Evolutionary conservation across 2,888 invertebrate genomes (phyloP).

Genomic region (Drosophila histrio): DNA sequence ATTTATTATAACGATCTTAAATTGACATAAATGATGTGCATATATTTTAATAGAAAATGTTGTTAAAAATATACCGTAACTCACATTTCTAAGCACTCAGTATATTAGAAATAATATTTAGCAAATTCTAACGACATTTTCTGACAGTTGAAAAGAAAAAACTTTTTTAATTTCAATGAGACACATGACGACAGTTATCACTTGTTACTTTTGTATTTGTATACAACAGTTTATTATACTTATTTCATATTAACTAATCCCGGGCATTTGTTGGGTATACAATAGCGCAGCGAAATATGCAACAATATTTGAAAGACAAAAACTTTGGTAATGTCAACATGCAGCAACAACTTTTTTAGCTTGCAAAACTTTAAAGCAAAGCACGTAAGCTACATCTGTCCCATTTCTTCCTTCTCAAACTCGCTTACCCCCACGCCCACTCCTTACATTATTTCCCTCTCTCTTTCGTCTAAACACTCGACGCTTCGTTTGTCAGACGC

Average conservation of each 20-base stretch:
- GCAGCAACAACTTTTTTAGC: slow-evolving; percentile 23
- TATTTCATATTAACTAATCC: slow-evolving; percentile 19
- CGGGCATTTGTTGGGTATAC: slow-evolving; percentile 14
- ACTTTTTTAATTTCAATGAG: not conserved
- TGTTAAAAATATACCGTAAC: not conserved
- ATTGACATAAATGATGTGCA: not conserved
- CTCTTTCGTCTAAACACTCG: not conserved
- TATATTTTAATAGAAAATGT: not conserved
- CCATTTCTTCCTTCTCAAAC: not conserved
- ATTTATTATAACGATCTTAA: not conserved
- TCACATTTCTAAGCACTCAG: not conserved
- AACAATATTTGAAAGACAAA: slow-evolving; percentile 28
- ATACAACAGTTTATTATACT: slow-evolving; percentile 22
- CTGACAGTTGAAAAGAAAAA: not conserved
- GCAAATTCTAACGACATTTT: not conserved
- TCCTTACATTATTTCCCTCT: not conserved
- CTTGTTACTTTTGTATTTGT: not conserved
- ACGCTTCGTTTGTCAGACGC: slow-evolving; percentile 23
- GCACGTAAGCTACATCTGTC: slow-evolving; percentile 16
- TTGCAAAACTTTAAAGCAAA: slow-evolving; percentile 49
- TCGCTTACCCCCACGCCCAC: not conserved
- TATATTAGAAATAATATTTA: not conserved
- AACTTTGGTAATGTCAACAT: slow-evolving; percentile 31
- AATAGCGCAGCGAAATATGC: slow-evolving; percentile 38
- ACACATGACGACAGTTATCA: slow-evolving; percentile 12